Conservation (phyloP, 2,888 invertebrate species). For the Hoplodrina blanda region DNA sequence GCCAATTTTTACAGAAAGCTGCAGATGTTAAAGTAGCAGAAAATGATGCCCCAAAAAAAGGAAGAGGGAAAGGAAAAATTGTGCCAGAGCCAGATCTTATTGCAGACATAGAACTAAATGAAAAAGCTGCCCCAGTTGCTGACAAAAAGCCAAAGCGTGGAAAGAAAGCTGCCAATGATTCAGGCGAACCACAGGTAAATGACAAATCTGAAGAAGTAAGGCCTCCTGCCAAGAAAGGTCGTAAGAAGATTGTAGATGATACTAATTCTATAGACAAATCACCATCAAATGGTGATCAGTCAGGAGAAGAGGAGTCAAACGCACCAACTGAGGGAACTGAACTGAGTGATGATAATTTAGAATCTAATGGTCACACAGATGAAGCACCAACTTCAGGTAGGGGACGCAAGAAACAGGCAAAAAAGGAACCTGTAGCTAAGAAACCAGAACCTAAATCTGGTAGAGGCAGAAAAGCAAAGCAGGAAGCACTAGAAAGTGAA, state of each 20-base stretch:
- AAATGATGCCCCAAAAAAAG: slow-evolving; percentile 82
- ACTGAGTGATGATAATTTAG: slow-evolving; percentile 71
- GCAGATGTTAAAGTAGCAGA: slow-evolving; percentile 79
- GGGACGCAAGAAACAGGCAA: slow-evolving; percentile 80
- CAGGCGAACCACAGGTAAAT: slow-evolving; percentile 67
- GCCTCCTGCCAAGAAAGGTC: slow-evolving; percentile 79
- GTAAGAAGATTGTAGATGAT: slow-evolving; percentile 79
- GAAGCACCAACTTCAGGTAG: slow-evolving; percentile 69
- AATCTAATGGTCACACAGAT: slow-evolving; percentile 76
- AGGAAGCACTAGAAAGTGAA: slow-evolving; percentile 68
- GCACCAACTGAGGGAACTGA: slow-evolving; percentile 70
- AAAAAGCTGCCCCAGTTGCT: slow-evolving; percentile 59
- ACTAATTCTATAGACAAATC: slow-evolving; percentile 69
- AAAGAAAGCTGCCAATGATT: slow-evolving; percentile 76
- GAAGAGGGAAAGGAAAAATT: slow-evolving; percentile 81
- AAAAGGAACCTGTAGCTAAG: slow-evolving; percentile 76
- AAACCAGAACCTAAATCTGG: slow-evolving; percentile 72
- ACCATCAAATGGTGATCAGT: slow-evolving; percentile 73
- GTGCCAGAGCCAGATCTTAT: slow-evolving; percentile 62
- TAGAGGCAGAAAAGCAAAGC: slow-evolving; percentile 77
- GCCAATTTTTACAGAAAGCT: slow-evolving; percentile 78
- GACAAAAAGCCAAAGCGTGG: slow-evolving; percentile 79
- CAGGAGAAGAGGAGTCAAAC: slow-evolving; percentile 74
- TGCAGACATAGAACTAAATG: slow-evolving; percentile 65
- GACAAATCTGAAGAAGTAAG: slow-evolving; percentile 73